A percentile compares a stretch with the other conserved stretches of the same genome.
These are phyloP conservation scores for Notolabrus celidotus DNA, from an alignment of 2,797 vertebrate genomes.

Conservation along the genomic window DNA sequence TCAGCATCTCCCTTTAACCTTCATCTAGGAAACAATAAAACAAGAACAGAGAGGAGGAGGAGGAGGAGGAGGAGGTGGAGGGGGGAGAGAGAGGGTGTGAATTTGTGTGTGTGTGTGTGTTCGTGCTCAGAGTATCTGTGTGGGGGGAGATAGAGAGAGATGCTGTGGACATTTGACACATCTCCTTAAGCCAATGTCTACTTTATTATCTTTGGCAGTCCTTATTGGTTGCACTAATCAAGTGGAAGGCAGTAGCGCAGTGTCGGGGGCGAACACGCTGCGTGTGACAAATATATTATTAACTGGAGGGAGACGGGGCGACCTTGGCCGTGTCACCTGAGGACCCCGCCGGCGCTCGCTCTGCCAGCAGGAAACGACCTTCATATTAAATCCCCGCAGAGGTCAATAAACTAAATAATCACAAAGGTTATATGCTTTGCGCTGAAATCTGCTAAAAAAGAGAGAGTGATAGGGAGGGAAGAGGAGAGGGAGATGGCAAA, in stretches of 20 bases:
- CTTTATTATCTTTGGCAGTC: slow-evolving; percentile 89
- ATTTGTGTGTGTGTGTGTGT: slow-evolving; percentile 16
- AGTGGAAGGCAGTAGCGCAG: slow-evolving; percentile 83
- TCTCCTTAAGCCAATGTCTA: slow-evolving; percentile 87
- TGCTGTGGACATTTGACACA: slow-evolving; percentile 87
- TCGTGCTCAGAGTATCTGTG: slow-evolving; percentile 49
- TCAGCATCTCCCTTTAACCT: slow-evolving; percentile 89
- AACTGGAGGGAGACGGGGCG: slow-evolving; percentile 83
- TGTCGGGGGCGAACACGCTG: slow-evolving; percentile 79
- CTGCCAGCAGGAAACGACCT: slow-evolving; percentile 88
- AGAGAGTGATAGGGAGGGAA: slow-evolving; percentile 36
- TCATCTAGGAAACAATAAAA: slow-evolving; percentile 88
- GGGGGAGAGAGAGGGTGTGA: slow-evolving; percentile 51
- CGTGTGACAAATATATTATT: slow-evolving; percentile 89
- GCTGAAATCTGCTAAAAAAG: slow-evolving; percentile 82
- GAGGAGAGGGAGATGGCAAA: slow-evolving; percentile 69
- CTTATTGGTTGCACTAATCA: slow-evolving; percentile 90
- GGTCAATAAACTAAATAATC: slow-evolving; percentile 92
- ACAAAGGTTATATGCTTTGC: slow-evolving; percentile 87
- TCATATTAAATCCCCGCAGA: slow-evolving; percentile 88
- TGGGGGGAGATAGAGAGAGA: slow-evolving; percentile 66
- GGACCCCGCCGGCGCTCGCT: slow-evolving; percentile 83
- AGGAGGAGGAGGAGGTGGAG: slow-evolving; percentile 37
- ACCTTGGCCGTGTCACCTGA: slow-evolving; percentile 88
- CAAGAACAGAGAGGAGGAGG: slow-evolving; percentile 77